Evolutionary conservation across 2,113 vertebrate species (phyloP).

Genomic region (Aphelocoma coerulescens): DNA sequence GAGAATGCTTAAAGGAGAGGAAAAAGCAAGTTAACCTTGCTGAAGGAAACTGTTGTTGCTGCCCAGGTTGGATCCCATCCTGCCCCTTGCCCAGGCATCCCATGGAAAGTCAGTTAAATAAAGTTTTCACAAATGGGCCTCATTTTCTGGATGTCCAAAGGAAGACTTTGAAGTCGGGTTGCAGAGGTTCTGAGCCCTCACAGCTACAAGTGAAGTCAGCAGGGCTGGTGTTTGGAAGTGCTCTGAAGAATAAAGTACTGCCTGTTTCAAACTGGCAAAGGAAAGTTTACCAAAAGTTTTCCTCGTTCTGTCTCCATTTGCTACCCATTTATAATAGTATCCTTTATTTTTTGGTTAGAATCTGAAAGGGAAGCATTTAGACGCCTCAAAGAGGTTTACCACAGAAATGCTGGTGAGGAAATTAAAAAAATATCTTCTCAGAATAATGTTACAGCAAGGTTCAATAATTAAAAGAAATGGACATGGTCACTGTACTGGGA

Average conservation of each 20-base stretch:
- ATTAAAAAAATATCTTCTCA: not conserved
- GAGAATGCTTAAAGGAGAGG: not conserved
- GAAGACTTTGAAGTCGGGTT: not conserved
- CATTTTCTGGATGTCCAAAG: not conserved
- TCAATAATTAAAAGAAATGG: not conserved
- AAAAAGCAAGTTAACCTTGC: not conserved
- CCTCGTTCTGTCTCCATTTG: not conserved
- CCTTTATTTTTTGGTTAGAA: not conserved
- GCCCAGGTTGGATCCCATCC: not conserved
- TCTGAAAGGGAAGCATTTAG: not conserved
- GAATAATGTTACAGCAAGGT: not conserved
- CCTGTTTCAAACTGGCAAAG: not conserved
- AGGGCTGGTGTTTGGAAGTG: not conserved
- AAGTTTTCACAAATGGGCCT: not conserved
- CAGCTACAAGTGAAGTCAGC: constrained; percentile 16
- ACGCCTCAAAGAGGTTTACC: not conserved
- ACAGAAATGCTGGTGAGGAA: not conserved
- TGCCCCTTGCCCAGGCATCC: not conserved
- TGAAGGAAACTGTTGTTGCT: not conserved
- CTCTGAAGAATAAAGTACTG: not conserved
- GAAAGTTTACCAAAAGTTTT: not conserved
- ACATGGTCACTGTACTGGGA: not conserved
- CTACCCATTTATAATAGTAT: not conserved
- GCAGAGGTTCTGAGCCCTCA: not conserved
- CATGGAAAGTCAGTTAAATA: not conserved